These are phyloP conservation scores for Megaceryle torquata DNA, from an alignment of 2,113 vertebrate species.

Conservation along the genomic window DNA sequence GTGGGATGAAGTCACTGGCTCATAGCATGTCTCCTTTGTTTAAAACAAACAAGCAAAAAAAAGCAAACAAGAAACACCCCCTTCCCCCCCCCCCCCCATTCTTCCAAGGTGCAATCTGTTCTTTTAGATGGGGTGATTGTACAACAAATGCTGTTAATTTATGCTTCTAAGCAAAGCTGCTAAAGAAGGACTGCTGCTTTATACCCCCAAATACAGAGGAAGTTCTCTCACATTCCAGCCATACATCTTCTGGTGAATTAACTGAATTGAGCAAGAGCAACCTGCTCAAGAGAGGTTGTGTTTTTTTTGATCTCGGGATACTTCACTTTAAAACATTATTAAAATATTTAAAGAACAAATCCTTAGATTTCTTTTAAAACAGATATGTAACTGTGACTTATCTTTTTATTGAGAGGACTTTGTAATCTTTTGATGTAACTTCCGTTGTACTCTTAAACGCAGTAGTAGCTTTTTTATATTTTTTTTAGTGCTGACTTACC, in stretches of 20 bases:
- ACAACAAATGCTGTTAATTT: background rate
- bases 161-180: background rate
- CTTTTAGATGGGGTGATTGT: background rate
- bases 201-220: background rate
- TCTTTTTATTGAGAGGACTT: background rate
- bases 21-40: background rate
- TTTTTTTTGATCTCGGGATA: background rate
- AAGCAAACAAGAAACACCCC: background rate
- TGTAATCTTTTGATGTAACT: background rate
- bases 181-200: background rate
- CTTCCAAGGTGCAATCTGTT: background rate
- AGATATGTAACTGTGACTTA: background rate
- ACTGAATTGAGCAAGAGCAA: background rate
- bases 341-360: background rate
- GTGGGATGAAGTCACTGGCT: constrained; percentile 21
- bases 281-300: background rate
- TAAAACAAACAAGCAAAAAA: background rate
- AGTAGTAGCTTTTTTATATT: background rate
- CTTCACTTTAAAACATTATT: background rate
- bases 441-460: background rate
- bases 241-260: background rate
- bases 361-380: background rate
- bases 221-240: background rate
- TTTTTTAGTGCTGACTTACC: background rate
- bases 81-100: too few relatives aligned